These are phyloP conservation scores for Urosaurus nigricauda DNA, from an alignment of 2,797 vertebrate genomes.

Conservation along the genomic window DNA sequence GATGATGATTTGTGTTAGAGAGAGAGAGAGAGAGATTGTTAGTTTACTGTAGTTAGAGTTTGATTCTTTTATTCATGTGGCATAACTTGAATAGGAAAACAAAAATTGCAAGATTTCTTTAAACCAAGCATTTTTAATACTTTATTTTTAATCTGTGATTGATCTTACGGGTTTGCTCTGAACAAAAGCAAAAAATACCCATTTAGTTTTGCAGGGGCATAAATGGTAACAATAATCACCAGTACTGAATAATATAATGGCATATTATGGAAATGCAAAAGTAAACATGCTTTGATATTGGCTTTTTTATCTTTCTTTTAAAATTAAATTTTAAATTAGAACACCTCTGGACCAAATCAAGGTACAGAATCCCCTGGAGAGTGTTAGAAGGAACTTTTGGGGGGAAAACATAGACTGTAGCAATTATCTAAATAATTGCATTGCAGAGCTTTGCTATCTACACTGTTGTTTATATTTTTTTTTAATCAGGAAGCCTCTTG, in stretches of 20 bases:
- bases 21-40: neutral
- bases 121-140: neutral
- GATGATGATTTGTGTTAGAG: neutral
- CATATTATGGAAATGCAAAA: neutral
- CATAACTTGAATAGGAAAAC: neutral
- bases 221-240: conserved; percentile 18
- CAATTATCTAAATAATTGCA: neutral
- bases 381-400: neutral
- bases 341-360: neutral
- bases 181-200: neutral
- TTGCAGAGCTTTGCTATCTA: neutral
- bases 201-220: neutral
- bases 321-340: conserved; percentile 27
- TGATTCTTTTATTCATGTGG: conserved; percentile 1
- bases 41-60: conserved; percentile 14
- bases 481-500: neutral
- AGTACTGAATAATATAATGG: conserved; percentile 3
- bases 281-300: neutral
- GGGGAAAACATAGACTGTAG: neutral
- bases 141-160: conserved; percentile 26
- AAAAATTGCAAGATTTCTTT: neutral
- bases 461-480: neutral
- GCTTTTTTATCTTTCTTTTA: neutral
- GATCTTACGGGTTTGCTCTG: neutral
- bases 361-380: neutral